Evolutionary conservation across 2,113 vertebrate genomes (phyloP).

Genomic region (Gracilinanus agilis): DNA sequence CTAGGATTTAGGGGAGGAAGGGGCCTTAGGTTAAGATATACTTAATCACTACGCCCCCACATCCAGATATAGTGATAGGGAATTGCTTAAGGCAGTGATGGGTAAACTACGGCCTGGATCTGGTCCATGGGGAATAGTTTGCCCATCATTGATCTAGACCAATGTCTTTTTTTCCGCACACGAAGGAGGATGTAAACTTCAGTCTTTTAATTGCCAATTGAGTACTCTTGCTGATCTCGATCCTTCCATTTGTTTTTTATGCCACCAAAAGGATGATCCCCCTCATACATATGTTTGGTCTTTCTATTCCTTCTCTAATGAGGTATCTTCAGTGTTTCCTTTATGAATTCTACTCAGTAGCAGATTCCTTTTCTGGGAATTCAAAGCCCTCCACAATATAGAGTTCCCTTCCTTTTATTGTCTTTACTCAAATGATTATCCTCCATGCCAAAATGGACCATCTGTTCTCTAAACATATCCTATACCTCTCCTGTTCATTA

Average conservation of each 20-base stretch:
- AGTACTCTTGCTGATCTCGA: not conserved
- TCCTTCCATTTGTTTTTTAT: not conserved
- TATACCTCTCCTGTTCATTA: not conserved
- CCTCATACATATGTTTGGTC: not conserved
- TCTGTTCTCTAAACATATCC: not conserved
- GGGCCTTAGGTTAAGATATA: not conserved
- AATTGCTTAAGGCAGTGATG: too few species aligned
- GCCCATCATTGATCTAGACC: too few species aligned
- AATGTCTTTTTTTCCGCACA: not conserved
- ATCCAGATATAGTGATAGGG: too few species aligned
- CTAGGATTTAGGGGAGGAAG: not conserved
- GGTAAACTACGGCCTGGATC: too few species aligned
- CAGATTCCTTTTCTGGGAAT: not conserved
- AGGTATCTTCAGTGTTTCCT: not conserved
- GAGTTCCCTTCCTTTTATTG: not conserved
- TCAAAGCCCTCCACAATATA: not conserved
- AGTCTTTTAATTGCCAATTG: not conserved
- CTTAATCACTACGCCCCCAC: too few species aligned
- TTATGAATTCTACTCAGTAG: not conserved
- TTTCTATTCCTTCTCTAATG: not conserved
- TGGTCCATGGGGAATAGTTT: too few species aligned
- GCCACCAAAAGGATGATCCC: not conserved
- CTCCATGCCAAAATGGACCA: not conserved
- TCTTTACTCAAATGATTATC: not conserved
- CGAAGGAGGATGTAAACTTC: not conserved